Evolutionary conservation across 2,888 invertebrate genomes (phyloP).

Genomic region (Corythucha ciliata): DNA sequence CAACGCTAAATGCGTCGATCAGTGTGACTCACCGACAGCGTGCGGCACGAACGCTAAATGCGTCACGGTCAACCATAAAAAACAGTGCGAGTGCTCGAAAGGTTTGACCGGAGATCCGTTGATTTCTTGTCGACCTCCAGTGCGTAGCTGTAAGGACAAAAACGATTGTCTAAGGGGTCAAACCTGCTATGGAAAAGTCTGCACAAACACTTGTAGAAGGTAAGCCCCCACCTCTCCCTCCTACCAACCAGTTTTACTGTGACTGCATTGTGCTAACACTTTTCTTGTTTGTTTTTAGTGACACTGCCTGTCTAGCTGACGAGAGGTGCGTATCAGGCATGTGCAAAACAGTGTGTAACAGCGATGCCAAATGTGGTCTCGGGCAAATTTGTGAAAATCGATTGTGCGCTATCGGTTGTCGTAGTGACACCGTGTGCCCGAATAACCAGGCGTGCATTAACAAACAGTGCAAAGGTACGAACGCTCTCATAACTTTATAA

Average conservation of each 20-base stretch:
- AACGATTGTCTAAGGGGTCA: slow-evolving; percentile 61
- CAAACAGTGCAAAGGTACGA: slow-evolving; percentile 65
- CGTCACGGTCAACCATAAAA: slow-evolving; percentile 57
- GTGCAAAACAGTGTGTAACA: slow-evolving; percentile 78
- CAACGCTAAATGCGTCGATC: slow-evolving; percentile 67
- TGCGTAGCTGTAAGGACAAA: slow-evolving; percentile 53
- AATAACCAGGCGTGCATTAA: slow-evolving; percentile 67
- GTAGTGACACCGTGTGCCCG: slow-evolving; percentile 70
- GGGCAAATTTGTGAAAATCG: slow-evolving; percentile 81
- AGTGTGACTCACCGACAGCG: slow-evolving; percentile 64
- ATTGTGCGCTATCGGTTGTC: slow-evolving; percentile 76
- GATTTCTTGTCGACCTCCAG: slow-evolving; percentile 59
- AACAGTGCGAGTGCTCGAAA: slow-evolving; percentile 62
- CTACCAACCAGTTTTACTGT: too few relatives aligned
- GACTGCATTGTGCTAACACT: too few relatives aligned
- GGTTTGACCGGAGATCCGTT: slow-evolving; percentile 66
- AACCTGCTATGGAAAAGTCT: slow-evolving; percentile 66
- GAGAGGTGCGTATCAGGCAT: slow-evolving; percentile 76
- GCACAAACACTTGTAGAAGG: slow-evolving; percentile 68
- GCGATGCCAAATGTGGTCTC: slow-evolving; percentile 66
- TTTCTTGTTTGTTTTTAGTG: too few relatives aligned
- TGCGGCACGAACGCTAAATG: slow-evolving; percentile 80
- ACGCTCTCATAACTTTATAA: neutral
- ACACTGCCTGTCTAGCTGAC: slow-evolving; percentile 70
- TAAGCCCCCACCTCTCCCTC: slow-evolving; percentile 43